Percentiles rank a stretch among this genome's conserved stretches.
These are phyloP conservation scores for Megalonaias nervosa DNA, from an alignment of 1,140 invertebrate species.

Conservation along the genomic window DNA sequence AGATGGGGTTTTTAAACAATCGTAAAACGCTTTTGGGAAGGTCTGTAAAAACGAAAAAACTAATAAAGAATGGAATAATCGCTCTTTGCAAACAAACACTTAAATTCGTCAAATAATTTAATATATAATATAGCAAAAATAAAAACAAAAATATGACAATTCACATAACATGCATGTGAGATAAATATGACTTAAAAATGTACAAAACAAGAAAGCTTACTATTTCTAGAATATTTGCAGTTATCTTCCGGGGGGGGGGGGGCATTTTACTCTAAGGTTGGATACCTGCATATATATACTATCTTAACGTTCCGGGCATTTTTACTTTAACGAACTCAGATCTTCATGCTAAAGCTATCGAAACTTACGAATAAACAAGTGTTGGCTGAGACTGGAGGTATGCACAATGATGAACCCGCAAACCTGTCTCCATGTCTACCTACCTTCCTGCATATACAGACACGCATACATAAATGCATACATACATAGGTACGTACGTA, in stretches of 20 bases:
- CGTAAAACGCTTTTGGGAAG: conserved; percentile 77
- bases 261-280: too few species aligned
- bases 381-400: too few species aligned
- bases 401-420: too few species aligned
- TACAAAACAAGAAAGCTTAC: not conserved
- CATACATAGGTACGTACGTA: too few species aligned
- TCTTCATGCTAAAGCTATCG: too few species aligned
- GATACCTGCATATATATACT: not conserved
- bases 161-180: not conserved
- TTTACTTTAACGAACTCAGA: too few species aligned
- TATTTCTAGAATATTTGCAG: not conserved
- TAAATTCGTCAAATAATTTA: not conserved
- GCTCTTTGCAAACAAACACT: not conserved
- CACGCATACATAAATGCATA: too few species aligned
- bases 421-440: too few species aligned
- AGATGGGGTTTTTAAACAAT: conserved; percentile 39
- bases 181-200: not conserved
- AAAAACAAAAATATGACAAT: not conserved
- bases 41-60: conserved; percentile 83
- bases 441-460: too few species aligned
- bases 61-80: not conserved
- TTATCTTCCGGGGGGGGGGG: too few species aligned
- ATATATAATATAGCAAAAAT: not conserved
- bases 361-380: too few species aligned
- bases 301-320: not conserved